Base-by-base conservation (phyloP, 2,113 vertebrate species). In the Lamprotornis superbus region DNA sequence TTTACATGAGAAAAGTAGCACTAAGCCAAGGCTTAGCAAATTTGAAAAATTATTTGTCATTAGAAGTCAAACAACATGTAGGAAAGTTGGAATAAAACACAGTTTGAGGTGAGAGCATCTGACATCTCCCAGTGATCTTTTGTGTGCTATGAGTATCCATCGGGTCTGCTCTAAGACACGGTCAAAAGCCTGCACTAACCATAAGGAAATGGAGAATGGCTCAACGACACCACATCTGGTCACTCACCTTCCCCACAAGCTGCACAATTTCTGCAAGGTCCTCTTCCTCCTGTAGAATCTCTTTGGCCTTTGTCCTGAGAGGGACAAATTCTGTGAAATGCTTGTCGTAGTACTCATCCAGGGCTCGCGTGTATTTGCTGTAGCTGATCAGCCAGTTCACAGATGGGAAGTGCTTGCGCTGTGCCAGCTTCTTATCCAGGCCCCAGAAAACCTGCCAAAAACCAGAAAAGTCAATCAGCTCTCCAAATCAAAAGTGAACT, bases 321-420 rank as follows among this genome's bases (percentile, higher is more conserved):
- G 99, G 99, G 83, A 99, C 99, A 86, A 99, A 99, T 94, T 99
- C 99, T 4, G 98, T 98, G 95, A 99, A 99, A 97, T 99, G 99
- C 79, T 99, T 99, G 98, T 99, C 99, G 0, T 99, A 99, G 93
- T 99, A 98, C 94, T 99, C 99, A 0, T 99, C 99, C 92, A 99
- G 97, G 11, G 99, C 98, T 24, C 99, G 98, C 0, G 98, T 99
- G 95, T 99, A 99, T 94, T 99, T 99, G 97, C 99, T 99, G 98
- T 99, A 99, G 97, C 99, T 99, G 98, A 99, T 99, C 65, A 99
- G 98, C 99, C 99, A 99, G 94, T 99, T 99, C 68, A 99, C 99
- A 8, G 99, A 99, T 2, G 99, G 99, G 92, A 99, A 99, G 95
- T 99, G 99, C 95, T 99, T 99, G 92, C 99, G 99, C 93, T 99